Conservation (phyloP, 2,888 invertebrate species). For the Micoletzkya japonica region DNA sequence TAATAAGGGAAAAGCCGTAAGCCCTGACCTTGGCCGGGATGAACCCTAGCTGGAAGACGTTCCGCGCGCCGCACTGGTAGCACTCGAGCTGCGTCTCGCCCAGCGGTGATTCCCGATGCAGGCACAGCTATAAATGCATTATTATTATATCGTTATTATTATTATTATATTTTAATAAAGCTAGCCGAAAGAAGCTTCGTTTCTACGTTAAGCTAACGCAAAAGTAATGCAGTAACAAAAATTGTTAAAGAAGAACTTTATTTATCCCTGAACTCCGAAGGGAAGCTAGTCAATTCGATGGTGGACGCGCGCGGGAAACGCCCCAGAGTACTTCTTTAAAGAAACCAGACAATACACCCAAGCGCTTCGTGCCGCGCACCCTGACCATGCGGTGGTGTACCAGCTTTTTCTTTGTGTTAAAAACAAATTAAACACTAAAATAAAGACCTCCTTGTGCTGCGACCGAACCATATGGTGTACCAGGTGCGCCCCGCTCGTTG, state of each 20-base stretch:
- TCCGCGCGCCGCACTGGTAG: constrained; percentile 95
- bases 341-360: too few relatives aligned
- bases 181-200: neutral
- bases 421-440: neutral
- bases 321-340: too few relatives aligned
- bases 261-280: too few relatives aligned
- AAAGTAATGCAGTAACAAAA: neutral
- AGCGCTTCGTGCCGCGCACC: too few relatives aligned
- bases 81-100: constrained; percentile 97
- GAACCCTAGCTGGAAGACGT: constrained; percentile 96
- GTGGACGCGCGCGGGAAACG: too few relatives aligned
- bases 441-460: constrained; percentile 97
- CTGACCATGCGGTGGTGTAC: too few relatives aligned
- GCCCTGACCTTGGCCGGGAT: constrained; percentile 86
- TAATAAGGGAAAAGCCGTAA: neutral
- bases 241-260: too few relatives aligned
- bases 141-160: too few relatives aligned
- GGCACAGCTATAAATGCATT: constrained; percentile 43
- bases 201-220: neutral
- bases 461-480: constrained; percentile 97
- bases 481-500: constrained; percentile 78
- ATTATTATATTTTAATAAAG: too few relatives aligned
- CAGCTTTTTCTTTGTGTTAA: neutral
- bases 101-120: constrained; percentile 93
- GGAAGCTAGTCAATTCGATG: too few relatives aligned